These are phyloP conservation scores for Agraylea sexmaculata DNA, from an alignment of 1,140 invertebrate genomes.

Conservation along the genomic window DNA sequence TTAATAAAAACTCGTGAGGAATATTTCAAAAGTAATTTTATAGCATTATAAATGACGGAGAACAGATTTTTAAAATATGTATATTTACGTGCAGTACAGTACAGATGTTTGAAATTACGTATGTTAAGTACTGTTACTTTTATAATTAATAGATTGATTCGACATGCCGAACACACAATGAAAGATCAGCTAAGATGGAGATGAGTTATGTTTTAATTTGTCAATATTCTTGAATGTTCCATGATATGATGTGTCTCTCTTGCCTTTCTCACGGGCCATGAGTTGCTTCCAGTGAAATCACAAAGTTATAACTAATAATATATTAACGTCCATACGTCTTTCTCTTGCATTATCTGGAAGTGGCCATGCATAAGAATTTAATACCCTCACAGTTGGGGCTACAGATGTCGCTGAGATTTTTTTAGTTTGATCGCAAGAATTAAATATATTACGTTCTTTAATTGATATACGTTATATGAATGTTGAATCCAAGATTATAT, in stretches of 20 bases:
- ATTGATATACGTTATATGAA: constrained; percentile 10
- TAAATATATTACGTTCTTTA: constrained; percentile 10
- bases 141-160: constrained; percentile 20
- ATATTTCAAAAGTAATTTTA: constrained; percentile 22
- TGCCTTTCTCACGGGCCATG: constrained; percentile 19
- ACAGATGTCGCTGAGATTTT: constrained; percentile 14
- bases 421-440: constrained; percentile 7
- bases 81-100: constrained; percentile 16
- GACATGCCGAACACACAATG: constrained; percentile 21
- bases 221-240: constrained; percentile 21
- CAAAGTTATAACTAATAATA: too few species aligned
- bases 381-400: constrained; percentile 2
- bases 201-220: constrained; percentile 17
- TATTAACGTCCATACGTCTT: constrained; percentile 5
- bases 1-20: constrained; percentile 19
- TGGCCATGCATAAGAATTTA: constrained; percentile 14
- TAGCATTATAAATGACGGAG: constrained; percentile 14
- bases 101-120: constrained; percentile 20
- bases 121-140: constrained; percentile 15
- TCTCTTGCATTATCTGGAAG: constrained; percentile 10
- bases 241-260: constrained; percentile 22
- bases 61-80: constrained; percentile 20
- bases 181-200: too few species aligned
- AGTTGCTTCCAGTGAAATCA: constrained; percentile 9
- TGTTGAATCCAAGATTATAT: constrained; percentile 22